These are phyloP conservation scores for Spea bombifrons DNA, from an alignment of 2,113 vertebrate species.

Conservation along the genomic window DNA sequence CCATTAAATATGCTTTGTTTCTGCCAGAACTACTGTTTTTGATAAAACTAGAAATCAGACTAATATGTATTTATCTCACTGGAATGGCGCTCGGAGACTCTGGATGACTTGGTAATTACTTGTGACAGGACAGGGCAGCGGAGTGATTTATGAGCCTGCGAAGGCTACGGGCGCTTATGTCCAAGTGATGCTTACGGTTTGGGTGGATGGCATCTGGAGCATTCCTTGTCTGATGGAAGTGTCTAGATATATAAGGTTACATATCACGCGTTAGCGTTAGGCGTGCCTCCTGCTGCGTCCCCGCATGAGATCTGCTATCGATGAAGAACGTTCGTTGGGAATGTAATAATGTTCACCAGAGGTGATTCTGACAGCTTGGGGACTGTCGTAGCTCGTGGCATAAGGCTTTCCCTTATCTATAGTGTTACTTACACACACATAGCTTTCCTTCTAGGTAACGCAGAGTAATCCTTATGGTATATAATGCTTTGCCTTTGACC, in stretches of 20 bases:
- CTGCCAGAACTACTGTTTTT: too few species aligned
- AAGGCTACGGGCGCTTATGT: constrained; percentile 19
- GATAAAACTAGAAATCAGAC: too few species aligned
- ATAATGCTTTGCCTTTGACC: too few species aligned
- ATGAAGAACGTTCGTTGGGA: constrained; percentile 25
- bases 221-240: constrained; percentile 9
- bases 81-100: background rate
- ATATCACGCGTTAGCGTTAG: background rate
- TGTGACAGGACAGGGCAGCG: background rate
- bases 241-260: constrained; percentile 19
- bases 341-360: constrained; percentile 13
- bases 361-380: constrained; percentile 8
- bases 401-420: background rate
- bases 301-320: constrained; percentile 19
- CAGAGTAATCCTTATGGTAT: too few species aligned
- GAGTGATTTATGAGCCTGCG: constrained; percentile 15
- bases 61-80: constrained; percentile 46
- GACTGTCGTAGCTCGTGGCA: background rate
- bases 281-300: background rate
- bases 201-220: constrained; percentile 18
- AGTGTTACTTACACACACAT: background rate
- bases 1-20: too few species aligned
- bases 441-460: background rate
- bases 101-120: constrained; percentile 1
- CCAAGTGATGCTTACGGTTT: background rate